A percentile compares a stretch with the other conserved stretches of the same genome.
Conservation (phyloP, 2,888 invertebrate species). For the Carcina quercana region DNA sequence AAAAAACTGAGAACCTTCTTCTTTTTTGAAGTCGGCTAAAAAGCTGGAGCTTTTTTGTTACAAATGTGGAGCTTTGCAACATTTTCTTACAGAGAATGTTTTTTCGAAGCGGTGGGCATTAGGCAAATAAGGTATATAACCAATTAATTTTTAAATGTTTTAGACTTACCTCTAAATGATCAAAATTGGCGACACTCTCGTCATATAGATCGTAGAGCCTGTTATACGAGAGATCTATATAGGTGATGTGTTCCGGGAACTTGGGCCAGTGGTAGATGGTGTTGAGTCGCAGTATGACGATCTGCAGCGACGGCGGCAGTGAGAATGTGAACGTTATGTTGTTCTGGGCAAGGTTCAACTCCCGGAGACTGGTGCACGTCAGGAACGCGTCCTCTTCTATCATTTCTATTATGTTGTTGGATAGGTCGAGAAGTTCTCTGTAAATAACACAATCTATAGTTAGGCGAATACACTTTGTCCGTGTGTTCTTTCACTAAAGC, state of each 20-base stretch:
- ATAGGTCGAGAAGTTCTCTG: constrained; percentile 61
- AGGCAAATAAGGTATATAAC: too few species aligned
- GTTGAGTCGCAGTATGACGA: constrained; percentile 54
- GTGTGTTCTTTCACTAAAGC: too few species aligned
- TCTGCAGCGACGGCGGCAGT: constrained; percentile 50
- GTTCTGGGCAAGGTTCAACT: constrained; percentile 63
- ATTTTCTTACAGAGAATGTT: too few species aligned
- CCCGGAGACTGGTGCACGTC: constrained; percentile 45
- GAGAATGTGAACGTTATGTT: constrained; percentile 57
- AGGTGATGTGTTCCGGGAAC: constrained; percentile 55
- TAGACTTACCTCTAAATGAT: constrained; percentile 53
- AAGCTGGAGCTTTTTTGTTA: background rate
- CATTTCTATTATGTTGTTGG: constrained; percentile 60
- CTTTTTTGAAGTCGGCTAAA: background rate
- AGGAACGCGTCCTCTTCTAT: constrained; percentile 56
- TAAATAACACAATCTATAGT: constrained; percentile 14
- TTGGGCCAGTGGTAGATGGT: constrained; percentile 58
- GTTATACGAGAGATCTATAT: constrained; percentile 61
- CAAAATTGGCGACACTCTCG: constrained; percentile 38
- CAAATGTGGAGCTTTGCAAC: too few species aligned
- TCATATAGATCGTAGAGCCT: constrained; percentile 49
- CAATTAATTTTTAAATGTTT: background rate
- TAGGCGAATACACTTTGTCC: background rate
- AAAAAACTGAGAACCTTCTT: too few species aligned
- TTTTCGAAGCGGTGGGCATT: too few species aligned